Conservation (phyloP, 2,797 vertebrate genomes). For the Cyclura pinguis region DNA sequence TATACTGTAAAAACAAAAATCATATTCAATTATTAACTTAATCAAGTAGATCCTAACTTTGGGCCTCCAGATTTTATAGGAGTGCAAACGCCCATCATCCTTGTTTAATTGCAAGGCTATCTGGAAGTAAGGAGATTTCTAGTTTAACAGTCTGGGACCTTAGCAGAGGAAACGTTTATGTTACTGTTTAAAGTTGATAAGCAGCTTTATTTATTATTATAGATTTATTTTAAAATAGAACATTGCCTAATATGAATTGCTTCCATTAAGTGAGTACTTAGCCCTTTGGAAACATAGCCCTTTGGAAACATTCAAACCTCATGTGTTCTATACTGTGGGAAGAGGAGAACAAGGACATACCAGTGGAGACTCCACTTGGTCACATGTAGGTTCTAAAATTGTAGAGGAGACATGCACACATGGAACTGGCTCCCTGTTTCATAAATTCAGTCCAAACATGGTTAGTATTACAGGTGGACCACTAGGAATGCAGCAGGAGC, state of each 20-base stretch:
- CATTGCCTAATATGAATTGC: conserved; percentile 62
- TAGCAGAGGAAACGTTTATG: conserved; percentile 69
- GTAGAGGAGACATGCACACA: background rate
- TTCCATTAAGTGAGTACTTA: conserved; percentile 53
- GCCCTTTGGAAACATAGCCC: background rate
- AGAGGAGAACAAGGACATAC: background rate
- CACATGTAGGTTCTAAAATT: background rate
- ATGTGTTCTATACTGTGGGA: background rate
- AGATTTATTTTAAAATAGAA: conserved; percentile 60
- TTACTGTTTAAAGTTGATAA: conserved; percentile 67
- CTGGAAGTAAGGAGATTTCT: background rate
- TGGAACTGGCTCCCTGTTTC: background rate
- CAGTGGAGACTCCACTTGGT: background rate
- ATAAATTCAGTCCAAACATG: background rate
- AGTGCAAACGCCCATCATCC: background rate
- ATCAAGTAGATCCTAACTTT: background rate
- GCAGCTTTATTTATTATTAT: background rate
- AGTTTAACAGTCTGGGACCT: background rate
- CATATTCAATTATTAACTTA: conserved; percentile 81
- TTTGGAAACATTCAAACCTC: background rate
- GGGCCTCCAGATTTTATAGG: background rate
- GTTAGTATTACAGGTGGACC: too few relatives aligned
- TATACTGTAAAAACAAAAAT: conserved; percentile 82
- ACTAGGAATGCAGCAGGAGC: too few relatives aligned
- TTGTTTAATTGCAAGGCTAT: background rate